A percentile compares a stretch with the other conserved stretches of the same genome.
These are phyloP conservation scores for Bothrops alternatus DNA, from an alignment of 2,797 vertebrate genomes.

Conservation along the genomic window DNA sequence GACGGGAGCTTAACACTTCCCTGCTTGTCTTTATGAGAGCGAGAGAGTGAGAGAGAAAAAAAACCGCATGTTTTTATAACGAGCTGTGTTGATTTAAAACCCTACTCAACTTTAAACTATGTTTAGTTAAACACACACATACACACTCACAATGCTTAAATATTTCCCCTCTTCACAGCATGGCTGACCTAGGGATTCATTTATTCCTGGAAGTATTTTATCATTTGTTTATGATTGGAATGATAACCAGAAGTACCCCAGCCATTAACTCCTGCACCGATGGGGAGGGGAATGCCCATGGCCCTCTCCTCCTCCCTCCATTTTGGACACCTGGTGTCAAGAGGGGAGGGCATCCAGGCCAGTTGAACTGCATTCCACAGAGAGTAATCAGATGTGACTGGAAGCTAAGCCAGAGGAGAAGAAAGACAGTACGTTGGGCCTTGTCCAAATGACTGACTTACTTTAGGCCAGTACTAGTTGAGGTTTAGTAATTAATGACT, in stretches of 20 bases:
- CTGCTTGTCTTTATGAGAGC: constrained; percentile 20
- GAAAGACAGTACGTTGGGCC: neutral
- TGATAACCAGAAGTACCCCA: neutral
- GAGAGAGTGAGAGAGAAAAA: neutral
- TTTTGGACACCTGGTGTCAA: neutral
- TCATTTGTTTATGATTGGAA: neutral
- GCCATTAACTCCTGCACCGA: neutral
- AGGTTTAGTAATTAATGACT: neutral
- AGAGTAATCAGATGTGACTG: neutral
- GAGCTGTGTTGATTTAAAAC: constrained; percentile 27
- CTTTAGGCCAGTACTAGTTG: neutral
- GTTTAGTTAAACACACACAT: neutral
- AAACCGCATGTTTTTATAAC: constrained; percentile 1
- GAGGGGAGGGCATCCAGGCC: neutral
- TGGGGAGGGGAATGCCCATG: neutral
- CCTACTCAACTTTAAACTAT: constrained; percentile 22
- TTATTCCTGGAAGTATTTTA: neutral
- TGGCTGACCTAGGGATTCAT: neutral
- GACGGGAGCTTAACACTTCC: constrained; percentile 52
- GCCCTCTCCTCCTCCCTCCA: neutral
- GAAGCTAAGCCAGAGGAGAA: neutral
- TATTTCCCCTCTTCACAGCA: neutral
- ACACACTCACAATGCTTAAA: neutral
- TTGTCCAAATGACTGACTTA: neutral
- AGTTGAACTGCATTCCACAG: neutral